Conservation (phyloP, 2,797 vertebrate species). For the Gymnocypris eckloni region DNA sequence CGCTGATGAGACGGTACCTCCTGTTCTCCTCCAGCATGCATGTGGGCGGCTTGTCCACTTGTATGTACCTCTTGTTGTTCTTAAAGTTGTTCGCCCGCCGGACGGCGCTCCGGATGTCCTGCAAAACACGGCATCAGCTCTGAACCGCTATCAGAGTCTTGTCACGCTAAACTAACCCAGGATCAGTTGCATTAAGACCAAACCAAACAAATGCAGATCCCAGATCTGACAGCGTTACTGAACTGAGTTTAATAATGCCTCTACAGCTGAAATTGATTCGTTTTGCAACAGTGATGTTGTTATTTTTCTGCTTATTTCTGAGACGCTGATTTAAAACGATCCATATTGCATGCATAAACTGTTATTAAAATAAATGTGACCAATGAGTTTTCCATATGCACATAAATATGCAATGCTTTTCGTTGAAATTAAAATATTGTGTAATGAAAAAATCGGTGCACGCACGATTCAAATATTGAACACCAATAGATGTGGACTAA, state of each 20-base stretch:
- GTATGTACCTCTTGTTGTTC: conserved; percentile 76
- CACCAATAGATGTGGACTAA: not conserved
- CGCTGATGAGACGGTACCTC: conserved; percentile 81
- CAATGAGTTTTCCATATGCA: not conserved
- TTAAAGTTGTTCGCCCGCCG: conserved; percentile 68
- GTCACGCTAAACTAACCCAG: not conserved
- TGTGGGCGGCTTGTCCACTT: conserved; percentile 83
- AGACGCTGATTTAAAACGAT: not conserved
- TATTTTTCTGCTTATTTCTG: not conserved
- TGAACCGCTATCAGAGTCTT: not conserved
- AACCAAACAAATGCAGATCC: not conserved
- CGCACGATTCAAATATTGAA: not conserved
- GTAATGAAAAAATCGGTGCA: not conserved
- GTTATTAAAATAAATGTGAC: not conserved
- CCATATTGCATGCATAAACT: not conserved
- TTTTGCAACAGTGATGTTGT: not conserved
- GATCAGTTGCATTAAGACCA: not conserved
- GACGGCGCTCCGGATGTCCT: conserved; percentile 83
- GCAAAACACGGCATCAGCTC: not conserved
- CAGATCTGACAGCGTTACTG: not conserved
- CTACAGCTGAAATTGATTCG: not conserved
- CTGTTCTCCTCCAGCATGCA: conserved; percentile 81
- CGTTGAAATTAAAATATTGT: not conserved
- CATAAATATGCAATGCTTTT: not conserved
- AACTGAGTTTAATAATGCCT: not conserved